Base-by-base conservation (phyloP, 2,113 vertebrate species). In the Circaetus cinerascens region DNA sequence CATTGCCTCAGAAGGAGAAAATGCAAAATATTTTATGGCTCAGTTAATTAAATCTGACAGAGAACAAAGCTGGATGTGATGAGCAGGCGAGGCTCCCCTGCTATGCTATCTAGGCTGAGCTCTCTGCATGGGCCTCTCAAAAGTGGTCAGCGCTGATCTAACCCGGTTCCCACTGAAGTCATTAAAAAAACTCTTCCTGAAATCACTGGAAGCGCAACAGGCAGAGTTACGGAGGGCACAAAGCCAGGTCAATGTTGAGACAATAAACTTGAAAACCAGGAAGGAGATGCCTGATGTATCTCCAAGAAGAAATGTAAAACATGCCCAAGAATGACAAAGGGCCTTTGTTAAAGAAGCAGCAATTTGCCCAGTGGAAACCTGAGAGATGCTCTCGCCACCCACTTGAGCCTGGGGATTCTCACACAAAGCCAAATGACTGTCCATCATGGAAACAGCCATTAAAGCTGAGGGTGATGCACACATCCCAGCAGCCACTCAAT, bases 281-380 rank as follows among this genome's bases (percentile, higher is more conserved):
- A 90, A 57, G n/a, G 69, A 91, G 87, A 45, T 50, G 62, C 81
- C 81, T 88, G 77, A 66, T 86, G 29, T 26, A 69, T 73, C 77
- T 95, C 89, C 71, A 82, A 94, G 89, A 83, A 79, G 77, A 95
- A 95, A 91, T 86, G 30, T 43, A 86, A 74, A 96, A 91, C 74
- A 85, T 87, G 67, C 45, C 82, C 84, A 63, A 67, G 71, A 85
- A 73, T 8, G 7, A 95, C 86, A 96, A 86, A 94, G 46, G 9
- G 26, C 67, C 71, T 97, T 94, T 95, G 91, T 97, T 79, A 69
- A 55, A 95, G 86, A 56, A 73, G 48, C 36, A 85, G 69, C 53
- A 82, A 7, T 64, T 76, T 93, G 66, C 32, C 77, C 69, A 66
- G 62, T 89, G 53, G 84, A 91, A 93, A 86, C 36, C 69, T n/a